These are phyloP conservation scores for Epizoanthus fatuus DNA, from an alignment of 92 coral and sea anemone species.

Conservation along the genomic window DNA sequence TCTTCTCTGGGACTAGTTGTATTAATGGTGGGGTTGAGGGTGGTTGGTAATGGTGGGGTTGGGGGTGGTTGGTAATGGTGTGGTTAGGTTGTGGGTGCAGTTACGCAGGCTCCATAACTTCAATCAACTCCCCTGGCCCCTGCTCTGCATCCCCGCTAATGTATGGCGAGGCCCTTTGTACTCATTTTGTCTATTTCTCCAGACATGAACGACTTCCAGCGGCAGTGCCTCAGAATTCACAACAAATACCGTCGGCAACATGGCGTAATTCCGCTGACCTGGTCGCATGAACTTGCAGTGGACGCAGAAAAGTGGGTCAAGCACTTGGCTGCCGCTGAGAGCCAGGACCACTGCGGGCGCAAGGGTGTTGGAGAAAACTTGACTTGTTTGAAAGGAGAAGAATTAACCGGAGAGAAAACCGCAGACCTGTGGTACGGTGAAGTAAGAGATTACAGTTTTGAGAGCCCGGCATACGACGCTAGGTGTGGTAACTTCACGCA, in stretches of 20 bases:
- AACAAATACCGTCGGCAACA: slow-evolving; percentile 92
- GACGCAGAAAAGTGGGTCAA: slow-evolving; percentile 80
- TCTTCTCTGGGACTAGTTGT: too few species aligned
- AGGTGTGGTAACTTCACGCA: slow-evolving; percentile 91
- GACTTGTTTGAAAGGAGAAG: slow-evolving; percentile 63
- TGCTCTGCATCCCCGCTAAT: background rate
- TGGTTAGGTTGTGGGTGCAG: too few species aligned
- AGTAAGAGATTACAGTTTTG: slow-evolving; percentile 84
- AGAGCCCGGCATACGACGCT: slow-evolving; percentile 86
- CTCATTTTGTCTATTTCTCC: background rate
- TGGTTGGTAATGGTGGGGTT: too few species aligned
- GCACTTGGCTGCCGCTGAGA: slow-evolving; percentile 71
- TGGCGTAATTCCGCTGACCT: slow-evolving; percentile 76
- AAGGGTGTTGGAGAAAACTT: slow-evolving; percentile 79
- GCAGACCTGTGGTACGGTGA: slow-evolving; percentile 92
- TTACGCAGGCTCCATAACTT: too few species aligned
- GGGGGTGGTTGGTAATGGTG: too few species aligned
- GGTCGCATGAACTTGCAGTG: slow-evolving; percentile 86
- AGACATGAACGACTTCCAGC: slow-evolving; percentile 86
- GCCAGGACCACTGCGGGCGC: slow-evolving; percentile 71
- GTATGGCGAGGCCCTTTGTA: background rate
- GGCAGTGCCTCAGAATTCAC: slow-evolving; percentile 91
- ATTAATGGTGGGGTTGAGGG: too few species aligned
- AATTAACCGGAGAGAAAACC: slow-evolving; percentile 68
- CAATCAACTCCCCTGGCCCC: background rate